Conservation (phyloP, 2,113 vertebrate species). For the Azemiops feae region DNA sequence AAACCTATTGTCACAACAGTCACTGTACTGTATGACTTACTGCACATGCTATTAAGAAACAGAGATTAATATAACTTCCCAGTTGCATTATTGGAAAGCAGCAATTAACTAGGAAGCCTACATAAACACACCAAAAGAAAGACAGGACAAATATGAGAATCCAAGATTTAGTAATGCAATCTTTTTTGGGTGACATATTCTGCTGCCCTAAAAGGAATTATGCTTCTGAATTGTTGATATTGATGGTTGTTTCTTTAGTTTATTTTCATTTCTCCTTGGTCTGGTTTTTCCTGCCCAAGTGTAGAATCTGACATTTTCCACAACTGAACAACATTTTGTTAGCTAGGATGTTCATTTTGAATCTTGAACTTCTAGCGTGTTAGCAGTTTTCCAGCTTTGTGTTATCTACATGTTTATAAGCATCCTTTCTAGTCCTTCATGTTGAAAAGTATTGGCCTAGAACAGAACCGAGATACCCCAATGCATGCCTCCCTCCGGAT, state of each 20-base stretch:
- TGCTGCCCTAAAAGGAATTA: not conserved
- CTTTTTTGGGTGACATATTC: not conserved
- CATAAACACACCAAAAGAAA: not conserved
- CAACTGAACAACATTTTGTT: not conserved
- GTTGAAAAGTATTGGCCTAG: not conserved
- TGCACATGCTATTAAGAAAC: slow-evolving; percentile 13
- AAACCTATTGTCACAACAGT: slow-evolving; percentile 38
- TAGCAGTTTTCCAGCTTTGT: not conserved
- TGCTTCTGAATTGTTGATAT: not conserved
- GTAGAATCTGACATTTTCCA: not conserved
- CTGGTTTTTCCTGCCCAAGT: not conserved
- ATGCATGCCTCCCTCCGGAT: not conserved
- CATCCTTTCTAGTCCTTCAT: not conserved
- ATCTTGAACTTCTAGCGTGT: not conserved
- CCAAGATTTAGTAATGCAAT: not conserved
- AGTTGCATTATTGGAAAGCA: slow-evolving; percentile 17
- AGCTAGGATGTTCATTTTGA: not conserved
- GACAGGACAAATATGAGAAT: not conserved
- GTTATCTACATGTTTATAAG: not conserved
- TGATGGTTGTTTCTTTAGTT: not conserved
- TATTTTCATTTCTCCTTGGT: not conserved
- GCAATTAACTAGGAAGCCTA: slow-evolving; percentile 24
- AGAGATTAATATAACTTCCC: slow-evolving; percentile 44
- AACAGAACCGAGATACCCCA: not conserved
- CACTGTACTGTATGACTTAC: slow-evolving; percentile 15